phyloP scores from a whole-genome alignment of 2,888 invertebrate genomes.

The Yponomeuta plumbellus region DNA sequence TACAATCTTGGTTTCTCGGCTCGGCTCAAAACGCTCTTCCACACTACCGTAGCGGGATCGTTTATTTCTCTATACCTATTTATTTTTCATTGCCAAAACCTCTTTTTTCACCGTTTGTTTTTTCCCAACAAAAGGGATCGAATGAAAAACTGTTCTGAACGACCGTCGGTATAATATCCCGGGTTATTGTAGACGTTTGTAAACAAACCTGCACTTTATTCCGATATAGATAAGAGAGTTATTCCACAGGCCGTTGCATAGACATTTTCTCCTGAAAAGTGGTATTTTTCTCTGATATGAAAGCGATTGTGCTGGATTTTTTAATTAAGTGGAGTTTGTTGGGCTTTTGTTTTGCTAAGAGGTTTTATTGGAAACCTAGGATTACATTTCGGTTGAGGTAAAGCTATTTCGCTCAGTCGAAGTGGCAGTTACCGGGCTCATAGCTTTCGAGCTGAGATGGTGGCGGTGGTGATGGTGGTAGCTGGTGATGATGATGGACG shows the following conservation, averaged over 20 bases:
- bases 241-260: neutral
- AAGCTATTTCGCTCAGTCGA: no score
- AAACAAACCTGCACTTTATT: neutral
- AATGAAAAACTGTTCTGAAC: neutral
- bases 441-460: no score
- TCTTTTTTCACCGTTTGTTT: constrained; percentile 1
- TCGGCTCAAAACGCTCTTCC: neutral
- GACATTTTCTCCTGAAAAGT: neutral
- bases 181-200: neutral
- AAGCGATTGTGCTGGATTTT: neutral
- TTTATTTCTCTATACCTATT: neutral
- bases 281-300: neutral
- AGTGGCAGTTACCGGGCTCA: no score
- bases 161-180: neutral
- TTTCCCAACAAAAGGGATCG: neutral
- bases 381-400: neutral
- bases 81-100: constrained; percentile 1
- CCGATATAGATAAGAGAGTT: neutral
- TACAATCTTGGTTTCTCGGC: no score
- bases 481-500: no score
- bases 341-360: neutral
- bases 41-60: neutral
- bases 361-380: neutral
- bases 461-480: no score
- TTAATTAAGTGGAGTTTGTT: neutral